phyloP scores from a whole-genome alignment of 2,113 vertebrate species.

The Coptodon rendalli region DNA sequence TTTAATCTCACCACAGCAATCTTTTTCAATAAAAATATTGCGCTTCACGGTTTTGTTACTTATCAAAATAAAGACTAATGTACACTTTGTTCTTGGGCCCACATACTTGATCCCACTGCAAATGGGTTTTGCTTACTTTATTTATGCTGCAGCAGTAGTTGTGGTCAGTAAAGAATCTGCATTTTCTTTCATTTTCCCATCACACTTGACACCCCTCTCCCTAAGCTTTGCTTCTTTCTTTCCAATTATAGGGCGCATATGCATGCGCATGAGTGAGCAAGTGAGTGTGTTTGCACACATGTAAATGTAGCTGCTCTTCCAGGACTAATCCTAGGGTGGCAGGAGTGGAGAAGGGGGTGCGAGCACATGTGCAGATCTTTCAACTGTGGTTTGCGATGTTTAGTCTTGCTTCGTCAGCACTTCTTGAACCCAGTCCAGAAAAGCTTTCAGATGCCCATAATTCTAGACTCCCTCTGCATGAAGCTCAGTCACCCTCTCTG shows the following conservation, averaged over 20 bases:
- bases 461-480: conserved; percentile 61
- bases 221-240: background rate
- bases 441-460: conserved; percentile 86
- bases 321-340: conserved; percentile 56
- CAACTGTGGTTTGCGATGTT: conserved; percentile 68
- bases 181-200: background rate
- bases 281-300: background rate
- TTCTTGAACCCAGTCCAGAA: conserved; percentile 85
- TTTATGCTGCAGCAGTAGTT: background rate
- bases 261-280: background rate
- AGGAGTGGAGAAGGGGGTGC: conserved; percentile 30
- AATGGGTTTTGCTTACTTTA: background rate
- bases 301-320: conserved; percentile 34
- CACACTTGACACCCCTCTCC: background rate
- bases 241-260: background rate
- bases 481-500: conserved; percentile 53
- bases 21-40: background rate
- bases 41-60: background rate
- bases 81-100: background rate
- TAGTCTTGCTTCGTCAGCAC: conserved; percentile 82
- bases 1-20: background rate
- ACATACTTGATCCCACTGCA: background rate
- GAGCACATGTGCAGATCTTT: conserved; percentile 74
- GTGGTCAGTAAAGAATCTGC: background rate
- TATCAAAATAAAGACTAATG: background rate